Base-by-base conservation (phyloP, 2,113 vertebrate genomes). In the Andinoacara biseriatus region DNA sequence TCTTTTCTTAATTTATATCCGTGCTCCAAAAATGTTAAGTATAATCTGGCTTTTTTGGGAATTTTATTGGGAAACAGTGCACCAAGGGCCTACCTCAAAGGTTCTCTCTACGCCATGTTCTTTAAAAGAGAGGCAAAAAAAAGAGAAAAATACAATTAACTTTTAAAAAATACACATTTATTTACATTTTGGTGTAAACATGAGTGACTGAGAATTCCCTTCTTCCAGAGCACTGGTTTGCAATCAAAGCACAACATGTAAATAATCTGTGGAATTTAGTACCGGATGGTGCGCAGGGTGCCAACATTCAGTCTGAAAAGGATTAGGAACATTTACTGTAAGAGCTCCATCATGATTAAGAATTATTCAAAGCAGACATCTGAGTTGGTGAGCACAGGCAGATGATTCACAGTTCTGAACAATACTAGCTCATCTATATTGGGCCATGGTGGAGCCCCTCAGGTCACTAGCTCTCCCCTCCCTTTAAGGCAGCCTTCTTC, bases 91-190 rank as follows among this genome's bases (percentile, higher is more conserved):
- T 20, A 29, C 65, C 58, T 54, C 26, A 24, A 13, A 31, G 60
- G 74, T 38, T 58, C 14, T 33, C 5, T 17, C n/a, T 18, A 18
- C 49, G 18, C 6, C 22, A 18, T 40, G 29, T 33, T 74, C 57
- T 59, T 26, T 26, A 14, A 65, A 58, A 65, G 20, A 4, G 7
- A 13, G 5, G 4, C 46, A 31, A 9, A 46, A 24, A 24, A 31
- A 17, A n/a, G 2, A 35, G 4, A 56, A 52, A 35, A 33, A 26
- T 3, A 38, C 3, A 18, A 3, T 9, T 5, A 7, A 52, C 29
- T 18, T 18, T 18, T 26, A 26, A 22, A 78, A 82, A 56, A 5
- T n/a, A 22, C 88, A 87, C 81, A 86, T 92, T 89, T 80, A 78
- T 38, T 59, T 72, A 63, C 7, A 46, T 13, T 54, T 49, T 24